Conservation (phyloP, 2,797 vertebrate genomes). For the Intellagama lesueurii region DNA sequence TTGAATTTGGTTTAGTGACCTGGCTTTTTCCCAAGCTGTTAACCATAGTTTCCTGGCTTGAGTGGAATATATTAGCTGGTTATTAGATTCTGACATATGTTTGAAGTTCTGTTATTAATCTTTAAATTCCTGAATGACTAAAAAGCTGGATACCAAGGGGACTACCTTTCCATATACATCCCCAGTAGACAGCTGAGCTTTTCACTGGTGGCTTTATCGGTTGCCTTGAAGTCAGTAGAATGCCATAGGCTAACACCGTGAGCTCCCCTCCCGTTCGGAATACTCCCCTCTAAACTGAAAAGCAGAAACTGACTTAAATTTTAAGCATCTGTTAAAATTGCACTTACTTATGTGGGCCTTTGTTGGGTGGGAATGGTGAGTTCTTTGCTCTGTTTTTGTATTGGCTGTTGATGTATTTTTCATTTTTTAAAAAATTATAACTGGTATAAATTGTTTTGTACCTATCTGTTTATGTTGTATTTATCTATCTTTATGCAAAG, state of each 20-base stretch:
- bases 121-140: background rate
- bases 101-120: background rate
- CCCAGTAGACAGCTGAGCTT: background rate
- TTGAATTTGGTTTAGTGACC: conserved; percentile 2
- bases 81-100: background rate
- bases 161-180: background rate
- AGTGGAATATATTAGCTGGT: background rate
- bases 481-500: background rate
- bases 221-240: background rate
- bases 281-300: background rate
- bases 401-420: background rate
- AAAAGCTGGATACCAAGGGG: background rate
- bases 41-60: background rate
- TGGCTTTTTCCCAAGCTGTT: background rate
- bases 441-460: background rate
- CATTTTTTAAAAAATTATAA: background rate
- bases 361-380: background rate
- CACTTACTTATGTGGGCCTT: background rate
- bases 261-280: too few relatives aligned
- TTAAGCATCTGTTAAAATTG: background rate
- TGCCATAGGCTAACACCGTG: background rate
- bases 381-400: background rate
- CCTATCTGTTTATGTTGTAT: too few relatives aligned
- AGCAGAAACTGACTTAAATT: background rate
- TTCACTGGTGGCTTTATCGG: background rate